Evolutionary conservation across 2,797 vertebrate genomes (phyloP), one percentile per base, ranked within the genome.

Genomic region (Oryzias dopingdopingensis): DNA sequence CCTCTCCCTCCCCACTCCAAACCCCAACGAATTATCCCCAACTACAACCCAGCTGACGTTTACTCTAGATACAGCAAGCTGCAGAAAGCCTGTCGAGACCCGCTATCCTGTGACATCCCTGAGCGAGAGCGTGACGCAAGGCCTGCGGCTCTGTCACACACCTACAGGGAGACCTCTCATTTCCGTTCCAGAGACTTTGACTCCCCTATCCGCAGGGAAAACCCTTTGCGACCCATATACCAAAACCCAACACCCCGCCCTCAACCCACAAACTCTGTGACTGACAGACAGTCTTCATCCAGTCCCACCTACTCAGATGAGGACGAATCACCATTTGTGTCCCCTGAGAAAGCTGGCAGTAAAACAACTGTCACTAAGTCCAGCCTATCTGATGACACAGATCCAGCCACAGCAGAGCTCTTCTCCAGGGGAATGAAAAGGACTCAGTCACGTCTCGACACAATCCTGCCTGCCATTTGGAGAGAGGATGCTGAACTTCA

Each of bases 361-460:
- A 80, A 80, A 42, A 86, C 81, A 2, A 78, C 86, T 6, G 80
- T 92, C 24, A 62, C 89, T 46, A 88, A 90, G 72, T 89, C 89
- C 43, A 90, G 86, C 67, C 72, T 92, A 43, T 88, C 85, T 26
- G 86, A 92, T 72, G 91, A 92, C 20, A 77, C 84, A 47, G 92
- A 93, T 67, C 91, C 89, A 3, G 65, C 68, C 7, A 76, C 81
- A 1, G 48, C 73, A 2, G 90, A 90, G 59, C 71, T 89, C 37
- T 92, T 92, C 62, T 89, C 83, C 69, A 84, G 91, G 63, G 92
- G 92, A 44, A 93, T 93, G 92, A 93, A 91, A 49, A 87, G 92
- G 77, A 93, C 92, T 48, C 91, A 93, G 78, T 93, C 92, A 8
- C 91, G 92, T n/a, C 91, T 93, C 0, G 90, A 91, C 78, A 92